Evolutionary conservation across 1,140 invertebrate species (phyloP).

Genomic region (Melitaea cinxia): DNA sequence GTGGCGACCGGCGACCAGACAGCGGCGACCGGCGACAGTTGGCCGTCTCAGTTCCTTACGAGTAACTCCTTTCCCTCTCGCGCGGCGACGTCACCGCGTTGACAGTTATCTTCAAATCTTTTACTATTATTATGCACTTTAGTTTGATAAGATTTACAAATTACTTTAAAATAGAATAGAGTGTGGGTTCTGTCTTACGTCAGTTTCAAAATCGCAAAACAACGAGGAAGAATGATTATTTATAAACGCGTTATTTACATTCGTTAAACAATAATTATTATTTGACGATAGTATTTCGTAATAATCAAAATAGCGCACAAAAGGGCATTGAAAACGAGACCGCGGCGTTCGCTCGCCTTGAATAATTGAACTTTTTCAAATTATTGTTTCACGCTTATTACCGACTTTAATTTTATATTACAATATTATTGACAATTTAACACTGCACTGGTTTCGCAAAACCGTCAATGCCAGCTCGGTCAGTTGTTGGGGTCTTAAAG

Average conservation of each 20-base stretch:
- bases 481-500: not conserved
- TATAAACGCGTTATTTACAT: no score
- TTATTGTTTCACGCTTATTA: conserved; percentile 15
- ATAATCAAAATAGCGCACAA: not conserved
- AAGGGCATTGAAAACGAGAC: not conserved
- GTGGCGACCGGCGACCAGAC: not conserved
- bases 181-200: no score
- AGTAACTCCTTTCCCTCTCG: conserved; percentile 25
- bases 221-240: no score
- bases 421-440: conserved; percentile 18
- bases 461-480: not conserved
- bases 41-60: conserved; percentile 16
- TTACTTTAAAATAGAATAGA: no score
- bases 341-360: not conserved
- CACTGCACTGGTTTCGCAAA: conserved; percentile 11
- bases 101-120: not conserved
- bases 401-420: conserved; percentile 11
- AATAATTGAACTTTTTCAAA: conserved; percentile 16
- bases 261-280: no score
- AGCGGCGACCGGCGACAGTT: not conserved
- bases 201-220: no score
- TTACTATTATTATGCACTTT: no score
- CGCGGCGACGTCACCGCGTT: not conserved
- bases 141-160: no score
- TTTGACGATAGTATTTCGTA: not conserved